phyloP scores from a whole-genome alignment of 2,888 invertebrate genomes.

The Chorisops tibialis region DNA sequence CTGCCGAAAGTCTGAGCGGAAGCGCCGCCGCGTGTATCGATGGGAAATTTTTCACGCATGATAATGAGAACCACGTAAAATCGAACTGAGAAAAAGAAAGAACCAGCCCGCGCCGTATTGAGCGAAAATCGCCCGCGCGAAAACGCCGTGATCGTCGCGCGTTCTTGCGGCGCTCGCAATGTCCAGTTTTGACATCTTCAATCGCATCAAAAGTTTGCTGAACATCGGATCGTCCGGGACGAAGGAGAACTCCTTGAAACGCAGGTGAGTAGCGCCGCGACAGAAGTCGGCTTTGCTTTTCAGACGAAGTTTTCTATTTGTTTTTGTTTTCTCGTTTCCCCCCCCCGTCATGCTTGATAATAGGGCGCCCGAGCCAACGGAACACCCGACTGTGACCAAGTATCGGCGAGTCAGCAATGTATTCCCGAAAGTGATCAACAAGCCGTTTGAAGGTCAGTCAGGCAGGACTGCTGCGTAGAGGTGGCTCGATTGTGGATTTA shows the following conservation, averaged over 20 bases:
- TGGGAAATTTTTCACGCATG: too few species aligned
- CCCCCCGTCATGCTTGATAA: not conserved
- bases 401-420: slow-evolving; percentile 43
- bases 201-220: slow-evolving; percentile 3
- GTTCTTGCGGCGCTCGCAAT: slow-evolving; percentile 11
- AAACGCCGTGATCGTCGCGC: not conserved
- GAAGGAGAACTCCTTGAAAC: slow-evolving; percentile 21
- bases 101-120: too few species aligned
- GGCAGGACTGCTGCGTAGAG: too few species aligned
- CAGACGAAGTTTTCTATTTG: not conserved
- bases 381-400: slow-evolving; percentile 40
- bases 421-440: slow-evolving; percentile 42
- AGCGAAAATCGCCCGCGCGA: too few species aligned
- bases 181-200: slow-evolving; percentile 14
- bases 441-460: slow-evolving; percentile 40
- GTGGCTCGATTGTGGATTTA: too few species aligned
- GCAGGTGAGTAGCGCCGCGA: slow-evolving; percentile 22
- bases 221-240: not conserved
- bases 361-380: slow-evolving; percentile 37
- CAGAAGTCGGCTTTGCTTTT: not conserved
- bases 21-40: too few species aligned
- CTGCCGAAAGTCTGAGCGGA: too few species aligned
- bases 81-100: too few species aligned
- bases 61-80: too few species aligned
- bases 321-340: not conserved